Conservation (phyloP, 2,797 vertebrate species). For the Micropoecilia bifurca region DNA sequence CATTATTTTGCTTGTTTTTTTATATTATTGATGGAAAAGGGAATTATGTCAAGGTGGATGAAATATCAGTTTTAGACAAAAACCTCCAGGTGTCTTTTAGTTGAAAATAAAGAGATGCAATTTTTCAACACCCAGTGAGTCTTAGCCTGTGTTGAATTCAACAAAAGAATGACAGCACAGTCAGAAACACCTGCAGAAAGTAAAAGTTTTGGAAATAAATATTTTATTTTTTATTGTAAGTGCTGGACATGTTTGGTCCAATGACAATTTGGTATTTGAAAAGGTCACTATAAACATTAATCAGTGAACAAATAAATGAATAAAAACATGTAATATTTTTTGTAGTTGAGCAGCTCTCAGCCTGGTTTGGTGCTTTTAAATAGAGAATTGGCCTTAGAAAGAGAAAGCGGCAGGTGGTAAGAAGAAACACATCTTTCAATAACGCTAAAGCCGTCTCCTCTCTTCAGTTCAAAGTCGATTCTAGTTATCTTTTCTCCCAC, state of each 20-base stretch:
- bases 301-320: background rate
- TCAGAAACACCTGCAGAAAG: background rate
- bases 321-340: background rate
- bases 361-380: background rate
- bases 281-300: background rate
- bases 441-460: background rate
- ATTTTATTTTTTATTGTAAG: background rate
- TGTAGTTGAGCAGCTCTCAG: background rate
- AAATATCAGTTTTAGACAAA: background rate
- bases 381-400: background rate
- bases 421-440: background rate
- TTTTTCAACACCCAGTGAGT: background rate
- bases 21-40: background rate
- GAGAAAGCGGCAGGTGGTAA: background rate
- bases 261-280: background rate
- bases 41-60: background rate
- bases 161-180: background rate
- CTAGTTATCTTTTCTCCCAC: background rate
- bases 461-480: background rate
- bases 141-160: background rate
- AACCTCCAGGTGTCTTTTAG: background rate
- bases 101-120: background rate
- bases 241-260: background rate
- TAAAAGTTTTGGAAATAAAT: background rate
- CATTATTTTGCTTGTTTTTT: background rate